Base-by-base conservation (phyloP, 37 sponge, comb jelly and placozoan species). In the Mnemiopsis leidyi region DNA sequence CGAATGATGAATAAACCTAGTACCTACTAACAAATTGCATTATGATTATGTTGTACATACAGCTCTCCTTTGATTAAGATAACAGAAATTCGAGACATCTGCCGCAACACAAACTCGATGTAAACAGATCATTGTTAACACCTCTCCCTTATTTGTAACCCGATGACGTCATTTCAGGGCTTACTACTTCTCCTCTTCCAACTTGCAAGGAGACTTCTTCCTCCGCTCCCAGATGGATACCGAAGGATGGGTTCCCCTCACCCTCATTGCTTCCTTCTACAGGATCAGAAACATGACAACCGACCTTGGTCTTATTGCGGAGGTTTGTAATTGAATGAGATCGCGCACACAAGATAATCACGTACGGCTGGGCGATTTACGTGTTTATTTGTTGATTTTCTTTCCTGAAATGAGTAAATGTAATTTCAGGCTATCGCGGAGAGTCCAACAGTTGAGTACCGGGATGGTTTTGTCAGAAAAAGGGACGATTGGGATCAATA, bases 141-240 rank as follows among this genome's bases (percentile, higher is more conserved):
- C n/a, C n/a, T n/a, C n/a, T n/a, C n/a, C n/a, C n/a, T n/a, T n/a
- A n/a, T n/a, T n/a, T n/a, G n/a, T n/a, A n/a, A n/a, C n/a, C n/a
- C n/a, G n/a, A n/a, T n/a, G n/a, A n/a, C n/a, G n/a, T 26, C 2
- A 28, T 77, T 93, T 26, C 92, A 99, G 97, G 26, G 97, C 97
- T 36, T 99, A 99, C 76, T 99, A 97, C 83, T 97, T 99, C 95
- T 97, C 98, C 71, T 95, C 96, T 38, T 96, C 97, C 38, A 99
- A 99, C 73, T 93, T 99, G 16, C 94, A 95, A 32, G 97, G 97
- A 69, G 99, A 99, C 77, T 95, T 96, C 32, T 83, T 38, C 69
- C 92, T 61, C 38, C 92, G 38, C 73, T 69, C 94, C 0, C 92
- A 99, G 97, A 99, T 99, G 99, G 96, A 97, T 68, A 71, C 92